Percentiles rank a stretch among this genome's conserved stretches.
Conservation (phyloP, 2,797 vertebrate species). For the Astyanax mexicanus region DNA sequence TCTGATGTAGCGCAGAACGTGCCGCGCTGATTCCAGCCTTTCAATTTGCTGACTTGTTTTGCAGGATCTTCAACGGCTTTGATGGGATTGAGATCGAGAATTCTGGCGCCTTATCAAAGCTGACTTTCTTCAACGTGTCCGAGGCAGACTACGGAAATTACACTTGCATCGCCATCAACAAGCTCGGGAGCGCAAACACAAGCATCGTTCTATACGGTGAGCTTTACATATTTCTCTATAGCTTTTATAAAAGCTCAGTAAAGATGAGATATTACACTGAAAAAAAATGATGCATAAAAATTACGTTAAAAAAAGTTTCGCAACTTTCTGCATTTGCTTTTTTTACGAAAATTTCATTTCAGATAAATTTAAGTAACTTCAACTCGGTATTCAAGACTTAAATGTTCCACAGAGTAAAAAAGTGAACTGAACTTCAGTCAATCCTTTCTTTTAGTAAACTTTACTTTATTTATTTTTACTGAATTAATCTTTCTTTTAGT, state of each 20-base stretch:
- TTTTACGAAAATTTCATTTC: no score
- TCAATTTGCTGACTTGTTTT: constrained; percentile 50
- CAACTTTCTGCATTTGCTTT: no score
- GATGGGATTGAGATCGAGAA: constrained; percentile 87
- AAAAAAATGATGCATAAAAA: no score
- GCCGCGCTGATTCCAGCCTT: constrained; percentile 31
- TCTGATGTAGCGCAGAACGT: constrained; percentile 47
- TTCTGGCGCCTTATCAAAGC: constrained; percentile 85
- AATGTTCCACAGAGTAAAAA: no score
- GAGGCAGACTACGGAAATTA: constrained; percentile 97
- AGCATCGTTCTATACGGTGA: constrained; percentile 93
- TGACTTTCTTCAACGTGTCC: constrained; percentile 95
- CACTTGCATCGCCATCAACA: constrained; percentile 92
- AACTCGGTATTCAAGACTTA: no score
- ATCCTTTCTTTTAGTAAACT: no score
- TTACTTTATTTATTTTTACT: no score
- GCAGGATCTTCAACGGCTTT: constrained; percentile 81
- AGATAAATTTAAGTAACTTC: no score
- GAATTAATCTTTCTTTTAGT: no score
- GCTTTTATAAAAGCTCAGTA: neutral
- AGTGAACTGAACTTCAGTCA: no score
- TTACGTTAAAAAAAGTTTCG: no score
- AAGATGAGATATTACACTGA: neutral
- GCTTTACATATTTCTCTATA: neutral
- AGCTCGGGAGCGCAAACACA: constrained; percentile 91